Base-by-base conservation (phyloP, 2,797 vertebrate genomes). In the Halcyon badia region DNA sequence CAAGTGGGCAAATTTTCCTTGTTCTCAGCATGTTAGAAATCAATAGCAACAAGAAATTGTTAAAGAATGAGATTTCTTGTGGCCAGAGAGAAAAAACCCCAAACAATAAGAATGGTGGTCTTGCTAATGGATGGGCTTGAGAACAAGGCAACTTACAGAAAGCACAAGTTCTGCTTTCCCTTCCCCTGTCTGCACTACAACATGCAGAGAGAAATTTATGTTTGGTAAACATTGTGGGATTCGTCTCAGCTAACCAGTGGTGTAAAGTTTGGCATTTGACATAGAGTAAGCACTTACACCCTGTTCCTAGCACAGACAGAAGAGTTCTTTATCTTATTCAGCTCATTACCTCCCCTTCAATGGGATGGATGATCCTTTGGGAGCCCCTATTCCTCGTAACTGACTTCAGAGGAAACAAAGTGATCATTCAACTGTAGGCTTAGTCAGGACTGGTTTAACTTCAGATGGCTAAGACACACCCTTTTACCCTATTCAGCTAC, bases 101-200 rank as follows among this genome's bases (percentile, higher is more conserved):
- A 56, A n/a, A 33, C 54, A n/a, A 20, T 33, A 24, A 35, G 14
- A 62, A 41, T 62, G 26, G 6, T 3, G 3, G 1, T 28, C 12
- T 41, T 54, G 46, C 2, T 33, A n/a, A 20, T 10, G 24, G 65
- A 39, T 39, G 8, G 6, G 35, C 15, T 64, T 46, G n/a, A 15
- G 54, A 89, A 30, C 0, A 8, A 21, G 20, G 9, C 9, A 42
- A 25, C 4, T n/a, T 28, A 42, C 1, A 2, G 42, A 37, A 39
- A 26, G 26, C 20, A 28, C 17, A 65, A 56, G 61, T 7, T 60
- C 33, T 72, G 16, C n/a, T 19, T 64, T 75, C 17, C 48, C 18
- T 81, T 65, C 28, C 33, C 1, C 0, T 1, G 2, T 2, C 33
- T 58, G 8, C 44, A 15, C 19, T 42, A 11, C 4, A 35, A 4